phyloP scores from a whole-genome alignment of 2,113 vertebrate genomes.

The Cyanoliseus patagonus region DNA sequence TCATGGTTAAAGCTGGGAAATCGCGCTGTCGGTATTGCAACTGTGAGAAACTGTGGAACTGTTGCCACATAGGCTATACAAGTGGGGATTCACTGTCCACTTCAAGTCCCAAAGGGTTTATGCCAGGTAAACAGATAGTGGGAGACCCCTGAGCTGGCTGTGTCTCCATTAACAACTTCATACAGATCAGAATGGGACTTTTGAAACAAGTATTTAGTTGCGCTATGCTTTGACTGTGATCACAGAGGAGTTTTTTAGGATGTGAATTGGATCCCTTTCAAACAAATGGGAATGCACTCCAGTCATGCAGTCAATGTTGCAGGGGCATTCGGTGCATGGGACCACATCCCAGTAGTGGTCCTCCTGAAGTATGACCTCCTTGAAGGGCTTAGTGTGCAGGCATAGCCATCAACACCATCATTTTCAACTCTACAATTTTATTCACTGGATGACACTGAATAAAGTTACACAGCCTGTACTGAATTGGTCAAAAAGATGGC shows the following conservation, averaged over 20 bases:
- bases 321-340: accelerated
- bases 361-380: not conserved
- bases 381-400: not conserved
- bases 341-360: not conserved
- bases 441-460: not conserved
- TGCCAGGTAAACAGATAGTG: not conserved
- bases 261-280: not conserved
- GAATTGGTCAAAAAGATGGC: not conserved
- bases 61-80: not conserved
- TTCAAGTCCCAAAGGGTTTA: not conserved
- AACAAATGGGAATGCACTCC: not conserved
- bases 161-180: not conserved
- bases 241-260: not conserved
- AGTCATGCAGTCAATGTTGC: accelerated
- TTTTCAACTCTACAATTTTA: not conserved
- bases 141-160: not conserved
- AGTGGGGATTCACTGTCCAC: not conserved
- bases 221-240: not conserved
- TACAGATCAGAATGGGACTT: not conserved
- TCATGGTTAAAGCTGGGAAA: not conserved
- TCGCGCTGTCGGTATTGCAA: not conserved
- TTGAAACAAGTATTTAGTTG: not conserved
- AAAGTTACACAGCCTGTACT: not conserved
- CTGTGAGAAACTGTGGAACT: not conserved
- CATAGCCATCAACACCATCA: not conserved